Percentiles rank a stretch among this genome's conserved stretches.
Evolutionary conservation across 2,113 vertebrate genomes (phyloP).

Genomic region (Phocoena sinus): DNA sequence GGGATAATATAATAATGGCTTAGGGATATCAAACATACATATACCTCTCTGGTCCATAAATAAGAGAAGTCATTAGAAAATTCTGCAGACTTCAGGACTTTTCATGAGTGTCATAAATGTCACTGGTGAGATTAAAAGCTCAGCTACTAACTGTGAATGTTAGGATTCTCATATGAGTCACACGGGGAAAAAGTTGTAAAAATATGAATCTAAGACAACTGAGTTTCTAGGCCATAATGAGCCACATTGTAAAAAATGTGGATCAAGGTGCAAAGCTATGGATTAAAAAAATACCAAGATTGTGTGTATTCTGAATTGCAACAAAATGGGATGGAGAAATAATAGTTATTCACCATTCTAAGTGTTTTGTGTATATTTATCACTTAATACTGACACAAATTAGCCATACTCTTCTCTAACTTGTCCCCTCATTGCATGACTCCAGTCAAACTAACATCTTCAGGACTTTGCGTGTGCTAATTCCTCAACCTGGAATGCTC

Average conservation of each 20-base stretch:
- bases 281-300: not conserved
- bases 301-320: not conserved
- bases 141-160: slow-evolving; percentile 39
- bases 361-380: not conserved
- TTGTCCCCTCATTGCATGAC: not conserved
- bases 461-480: not conserved
- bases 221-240: not conserved
- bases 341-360: not conserved
- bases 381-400: not conserved
- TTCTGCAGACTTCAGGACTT: not conserved
- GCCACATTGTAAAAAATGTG: not conserved
- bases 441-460: not conserved
- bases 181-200: not conserved
- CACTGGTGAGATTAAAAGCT: slow-evolving; percentile 24
- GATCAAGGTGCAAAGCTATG: not conserved
- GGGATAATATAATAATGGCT: not conserved
- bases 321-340: not conserved
- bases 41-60: not conserved
- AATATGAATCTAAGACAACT: not conserved
- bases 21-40: not conserved
- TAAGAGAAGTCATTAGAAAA: not conserved
- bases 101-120: slow-evolving; percentile 9
- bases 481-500: not conserved
- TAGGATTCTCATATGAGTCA: slow-evolving; percentile 29
- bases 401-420: not conserved